A percentile compares a stretch with the other conserved stretches of the same genome.
These are phyloP conservation scores for Morus bassanus DNA, from an alignment of 2,797 vertebrate species.

Conservation along the genomic window DNA sequence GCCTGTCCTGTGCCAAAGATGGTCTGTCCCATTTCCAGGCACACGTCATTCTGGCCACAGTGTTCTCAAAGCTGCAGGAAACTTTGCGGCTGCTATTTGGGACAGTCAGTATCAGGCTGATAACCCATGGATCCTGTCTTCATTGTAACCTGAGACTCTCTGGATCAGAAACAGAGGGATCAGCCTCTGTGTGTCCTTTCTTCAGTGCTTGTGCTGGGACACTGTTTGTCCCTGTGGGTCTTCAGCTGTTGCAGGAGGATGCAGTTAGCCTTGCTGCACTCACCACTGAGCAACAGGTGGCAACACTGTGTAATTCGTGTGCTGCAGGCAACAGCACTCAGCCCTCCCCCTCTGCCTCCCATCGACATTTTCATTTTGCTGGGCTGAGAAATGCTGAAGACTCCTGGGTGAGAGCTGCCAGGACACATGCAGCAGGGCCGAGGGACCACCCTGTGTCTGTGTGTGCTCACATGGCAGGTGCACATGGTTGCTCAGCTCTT, in stretches of 20 bases:
- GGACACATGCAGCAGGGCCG: accelerated
- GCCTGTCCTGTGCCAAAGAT: background rate
- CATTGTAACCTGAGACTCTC: background rate
- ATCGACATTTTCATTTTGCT: background rate
- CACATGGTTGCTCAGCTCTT: background rate
- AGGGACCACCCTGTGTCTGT: background rate
- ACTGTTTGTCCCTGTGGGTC: background rate
- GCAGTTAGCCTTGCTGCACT: background rate
- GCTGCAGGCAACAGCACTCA: background rate
- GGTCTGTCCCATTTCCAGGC: background rate
- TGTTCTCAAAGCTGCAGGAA: background rate
- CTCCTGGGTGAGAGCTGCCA: background rate
- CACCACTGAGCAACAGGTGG: background rate
- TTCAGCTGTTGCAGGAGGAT: background rate
- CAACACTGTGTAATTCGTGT: accelerated
- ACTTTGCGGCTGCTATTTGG: background rate
- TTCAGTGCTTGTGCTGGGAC: accelerated
- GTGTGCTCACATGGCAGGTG: background rate
- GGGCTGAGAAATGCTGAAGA: background rate
- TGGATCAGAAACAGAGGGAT: background rate
- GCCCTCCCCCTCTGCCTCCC: background rate
- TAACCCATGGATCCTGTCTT: accelerated
- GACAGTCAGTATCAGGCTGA: background rate
- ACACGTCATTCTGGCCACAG: background rate
- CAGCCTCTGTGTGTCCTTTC: background rate